A percentile compares a stretch with the other conserved stretches of the same genome.
phyloP scores from a whole-genome alignment of 37 sponge, comb jelly and placozoan species.

The Ephydatia muelleri region DNA sequence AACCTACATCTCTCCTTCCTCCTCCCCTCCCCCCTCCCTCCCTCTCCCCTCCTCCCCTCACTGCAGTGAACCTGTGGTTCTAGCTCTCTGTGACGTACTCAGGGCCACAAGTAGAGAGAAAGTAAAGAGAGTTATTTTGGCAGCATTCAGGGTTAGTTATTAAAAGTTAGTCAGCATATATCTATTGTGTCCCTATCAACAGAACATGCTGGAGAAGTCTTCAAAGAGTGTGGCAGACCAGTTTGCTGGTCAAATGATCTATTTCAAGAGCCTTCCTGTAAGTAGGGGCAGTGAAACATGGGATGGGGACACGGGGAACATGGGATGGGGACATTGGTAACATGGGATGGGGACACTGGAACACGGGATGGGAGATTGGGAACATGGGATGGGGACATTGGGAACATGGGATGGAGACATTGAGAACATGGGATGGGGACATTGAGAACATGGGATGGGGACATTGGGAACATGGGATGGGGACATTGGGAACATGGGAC shows the following conservation, averaged over 20 bases:
- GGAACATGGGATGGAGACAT: not conserved
- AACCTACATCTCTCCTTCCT: not conserved
- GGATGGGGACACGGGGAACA: not conserved
- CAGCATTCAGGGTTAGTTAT: constrained; percentile 65
- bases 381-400: too few relatives aligned
- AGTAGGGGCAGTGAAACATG: not conserved
- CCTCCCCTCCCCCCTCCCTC: not conserved
- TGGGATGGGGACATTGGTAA: too few relatives aligned
- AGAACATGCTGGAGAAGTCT: constrained; percentile 79
- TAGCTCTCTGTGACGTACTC: constrained; percentile 89
- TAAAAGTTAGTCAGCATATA: not conserved
- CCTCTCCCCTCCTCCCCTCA: not conserved
- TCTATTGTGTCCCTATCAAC: not conserved
- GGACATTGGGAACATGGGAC: not conserved
- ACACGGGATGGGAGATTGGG: too few relatives aligned
- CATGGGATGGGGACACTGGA: too few relatives aligned
- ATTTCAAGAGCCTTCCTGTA: constrained; percentile 71
- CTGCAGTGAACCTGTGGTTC: constrained; percentile 75
- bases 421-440: too few relatives aligned
- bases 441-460: too few relatives aligned
- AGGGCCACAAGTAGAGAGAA: constrained; percentile 85
- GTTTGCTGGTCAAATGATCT: constrained; percentile 74
- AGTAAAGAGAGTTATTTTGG: constrained; percentile 77
- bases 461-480: too few relatives aligned
- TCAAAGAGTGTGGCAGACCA: constrained; percentile 22